Evolutionary conservation across 2,113 vertebrate genomes (phyloP), one percentile per base, ranked within the genome.

Genomic region (Tachysurus vachellii): DNA sequence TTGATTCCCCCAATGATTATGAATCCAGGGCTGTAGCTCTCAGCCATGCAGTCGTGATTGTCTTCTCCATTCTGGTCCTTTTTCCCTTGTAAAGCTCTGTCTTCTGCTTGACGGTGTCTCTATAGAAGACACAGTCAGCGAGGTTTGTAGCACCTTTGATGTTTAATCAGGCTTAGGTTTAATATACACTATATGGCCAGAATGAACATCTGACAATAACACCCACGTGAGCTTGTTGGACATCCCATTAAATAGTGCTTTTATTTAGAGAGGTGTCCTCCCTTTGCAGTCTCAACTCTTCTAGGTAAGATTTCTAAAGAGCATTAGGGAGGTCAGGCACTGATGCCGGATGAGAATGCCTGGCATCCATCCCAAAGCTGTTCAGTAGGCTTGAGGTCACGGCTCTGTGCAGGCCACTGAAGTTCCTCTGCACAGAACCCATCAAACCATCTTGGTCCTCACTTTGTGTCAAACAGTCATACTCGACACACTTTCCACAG

Each of bases 1-100:
- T 94, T 95, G 95, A 95, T 95, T 95, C 95, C 93, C 94, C 93
- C 94, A 94, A 91, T 95, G 94, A 95, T 93, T 94, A 92, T 93
- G 94, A 94, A 95, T 95, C 90, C 94, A 90, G 93, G 93, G 92
- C 94, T 95, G 94, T 92, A 89, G 94, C 90, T 92, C 91, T 92
- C 91, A 90, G 91, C 91, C 91, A 90, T 88, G 89, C 92, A 93
- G 91, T 92, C 93, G 89, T 92, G 90, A 90, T 92, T 92, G 93
- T 92, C 93, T 93, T 90, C 85, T 83, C 42, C 64, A 17, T 91
- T 86, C 91, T 84, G 28, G 91, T 83, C 57, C 79, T 64, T 80
- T 44, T n/a, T 83, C 81, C 88, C 87, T 14, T 90, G 84, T 26
- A 89, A 91, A 91, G 91, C 92, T 88, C 90, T 91, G 88, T 93